Evolutionary conservation across 92 coral and sea anemone species (phyloP).

Genomic region (Zoanthus solanderi): DNA sequence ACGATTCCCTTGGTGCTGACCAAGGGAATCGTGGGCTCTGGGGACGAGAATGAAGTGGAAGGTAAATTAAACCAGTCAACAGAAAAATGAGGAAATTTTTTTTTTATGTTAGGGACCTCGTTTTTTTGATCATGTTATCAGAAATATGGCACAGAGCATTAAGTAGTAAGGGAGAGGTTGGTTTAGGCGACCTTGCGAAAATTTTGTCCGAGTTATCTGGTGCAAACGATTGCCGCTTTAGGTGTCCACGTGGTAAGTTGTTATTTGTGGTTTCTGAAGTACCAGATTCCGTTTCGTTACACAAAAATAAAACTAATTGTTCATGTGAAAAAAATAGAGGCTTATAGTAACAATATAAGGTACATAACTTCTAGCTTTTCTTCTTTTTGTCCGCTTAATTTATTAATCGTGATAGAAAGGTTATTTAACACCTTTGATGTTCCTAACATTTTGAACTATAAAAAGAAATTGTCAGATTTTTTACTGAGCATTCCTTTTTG

Average conservation of each 20-base stretch:
- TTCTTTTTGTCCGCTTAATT: neutral
- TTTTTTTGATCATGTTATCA: slow-evolving; percentile 12
- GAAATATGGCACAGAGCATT: slow-evolving; percentile 35
- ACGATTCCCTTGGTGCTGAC: too few species aligned
- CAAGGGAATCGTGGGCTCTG: too few species aligned
- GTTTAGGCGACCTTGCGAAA: slow-evolving; percentile 83
- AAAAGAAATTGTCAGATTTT: neutral
- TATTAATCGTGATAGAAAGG: neutral
- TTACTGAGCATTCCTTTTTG: neutral
- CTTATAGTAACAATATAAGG: too few species aligned
- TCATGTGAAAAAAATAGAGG: too few species aligned
- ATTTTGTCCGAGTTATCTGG: slow-evolving; percentile 84
- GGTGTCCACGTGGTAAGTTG: slow-evolving; percentile 77
- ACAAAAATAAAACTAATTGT: too few species aligned
- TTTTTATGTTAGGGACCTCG: neutral
- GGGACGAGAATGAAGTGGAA: neutral
- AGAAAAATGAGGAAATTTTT: neutral
- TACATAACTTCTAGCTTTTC: too few species aligned
- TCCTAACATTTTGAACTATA: neutral
- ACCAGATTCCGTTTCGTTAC: neutral
- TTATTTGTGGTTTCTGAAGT: neutral
- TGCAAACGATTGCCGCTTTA: slow-evolving; percentile 74
- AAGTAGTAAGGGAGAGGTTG: slow-evolving; percentile 55
- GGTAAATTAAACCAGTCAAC: neutral
- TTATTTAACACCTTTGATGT: neutral